These are phyloP conservation scores for Holocentrus rufus DNA, from an alignment of 2,797 vertebrate genomes.

Conservation along the genomic window DNA sequence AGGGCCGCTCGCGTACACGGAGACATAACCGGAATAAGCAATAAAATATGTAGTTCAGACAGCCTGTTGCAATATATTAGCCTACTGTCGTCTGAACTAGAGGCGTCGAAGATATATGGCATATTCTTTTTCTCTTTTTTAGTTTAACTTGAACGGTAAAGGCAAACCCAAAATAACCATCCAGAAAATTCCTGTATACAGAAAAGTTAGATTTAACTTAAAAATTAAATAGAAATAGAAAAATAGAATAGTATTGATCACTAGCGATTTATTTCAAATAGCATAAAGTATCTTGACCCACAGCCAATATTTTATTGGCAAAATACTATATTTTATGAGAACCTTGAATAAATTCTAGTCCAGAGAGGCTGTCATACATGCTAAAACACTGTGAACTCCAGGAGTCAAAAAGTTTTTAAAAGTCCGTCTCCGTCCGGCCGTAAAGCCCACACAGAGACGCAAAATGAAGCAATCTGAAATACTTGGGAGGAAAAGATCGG, in stretches of 20 bases:
- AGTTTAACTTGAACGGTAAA: no score
- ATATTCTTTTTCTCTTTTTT: no score
- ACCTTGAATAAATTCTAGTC: conserved; percentile 15
- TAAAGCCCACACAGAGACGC: neutral
- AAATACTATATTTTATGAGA: conserved; percentile 35
- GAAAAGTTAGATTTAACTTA: neutral
- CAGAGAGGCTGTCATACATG: neutral
- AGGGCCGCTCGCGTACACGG: conserved; percentile 19
- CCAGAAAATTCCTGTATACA: no score
- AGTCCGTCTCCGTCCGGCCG: neutral
- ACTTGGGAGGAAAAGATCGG: conserved; percentile 1
- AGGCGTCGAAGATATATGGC: no score
- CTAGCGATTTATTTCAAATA: conserved; percentile 58
- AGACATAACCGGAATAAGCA: neutral
- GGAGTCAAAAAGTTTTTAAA: conserved; percentile 11
- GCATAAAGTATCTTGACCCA: conserved; percentile 33
- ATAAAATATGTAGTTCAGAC: no score
- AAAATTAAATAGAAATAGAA: conserved; percentile 37
- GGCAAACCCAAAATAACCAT: no score
- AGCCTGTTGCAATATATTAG: no score
- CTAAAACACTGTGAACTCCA: conserved; percentile 13
- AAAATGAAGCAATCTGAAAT: neutral
- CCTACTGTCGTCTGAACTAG: no score
- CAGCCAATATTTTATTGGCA: conserved; percentile 17
- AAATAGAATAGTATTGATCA: conserved; percentile 25